phyloP scores from a whole-genome alignment of 2,113 vertebrate species.

The Periophthalmodon schlosseri region DNA sequence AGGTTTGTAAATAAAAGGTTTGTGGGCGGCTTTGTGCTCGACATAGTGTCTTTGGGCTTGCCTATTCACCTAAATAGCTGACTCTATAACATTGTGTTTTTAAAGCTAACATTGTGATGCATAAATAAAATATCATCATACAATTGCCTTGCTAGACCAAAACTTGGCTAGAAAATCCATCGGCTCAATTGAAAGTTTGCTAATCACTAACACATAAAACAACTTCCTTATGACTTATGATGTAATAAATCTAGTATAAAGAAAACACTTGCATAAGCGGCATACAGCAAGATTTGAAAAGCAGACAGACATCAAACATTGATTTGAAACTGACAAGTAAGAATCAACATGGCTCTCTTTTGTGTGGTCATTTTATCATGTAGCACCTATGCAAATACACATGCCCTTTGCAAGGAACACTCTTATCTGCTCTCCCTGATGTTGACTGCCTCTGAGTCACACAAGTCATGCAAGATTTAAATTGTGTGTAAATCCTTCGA shows the following conservation, averaged over 20 bases:
- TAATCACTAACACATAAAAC: background rate
- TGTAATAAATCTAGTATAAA: background rate
- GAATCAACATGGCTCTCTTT: slow-evolving; percentile 12
- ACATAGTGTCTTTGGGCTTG: background rate
- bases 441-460: slow-evolving; percentile 23
- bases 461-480: slow-evolving; percentile 21
- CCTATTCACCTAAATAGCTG: background rate
- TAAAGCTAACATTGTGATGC: background rate
- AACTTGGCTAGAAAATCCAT: background rate
- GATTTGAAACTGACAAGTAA: slow-evolving; percentile 23
- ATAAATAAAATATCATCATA: background rate
- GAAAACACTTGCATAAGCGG: background rate
- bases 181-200: background rate
- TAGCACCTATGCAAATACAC: slow-evolving; percentile 61
- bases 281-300: background rate
- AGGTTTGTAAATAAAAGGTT: too few species aligned
- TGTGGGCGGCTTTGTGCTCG: background rate
- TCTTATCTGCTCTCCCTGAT: slow-evolving; percentile 54
- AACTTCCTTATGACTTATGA: background rate
- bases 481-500: background rate
- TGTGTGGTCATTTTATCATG: slow-evolving; percentile 48
- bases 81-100: background rate
- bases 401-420: slow-evolving; percentile 45
- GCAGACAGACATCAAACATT: slow-evolving; percentile 12
- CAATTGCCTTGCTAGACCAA: background rate